Base-by-base conservation (phyloP, 2,888 invertebrate genomes). In the Lepidonotus clava region DNA sequence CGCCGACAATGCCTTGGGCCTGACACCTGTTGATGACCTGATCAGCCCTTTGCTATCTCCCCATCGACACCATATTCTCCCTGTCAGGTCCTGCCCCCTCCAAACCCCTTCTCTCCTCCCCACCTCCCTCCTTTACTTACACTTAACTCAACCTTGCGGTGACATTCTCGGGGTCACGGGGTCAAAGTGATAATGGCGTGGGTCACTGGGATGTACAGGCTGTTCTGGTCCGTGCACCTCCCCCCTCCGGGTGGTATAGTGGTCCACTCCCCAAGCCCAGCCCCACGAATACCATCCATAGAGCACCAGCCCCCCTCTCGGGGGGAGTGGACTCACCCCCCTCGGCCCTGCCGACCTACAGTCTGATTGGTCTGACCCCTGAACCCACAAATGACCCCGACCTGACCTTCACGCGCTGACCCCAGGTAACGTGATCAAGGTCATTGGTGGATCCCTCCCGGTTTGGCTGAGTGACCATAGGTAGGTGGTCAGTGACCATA, bases 401-500 rank as follows among this genome's bases (percentile, higher is more conserved):
- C 5, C 11, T 46, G 80, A 80, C 80, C 80, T 51, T 46, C 8
- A 46, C n/a, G 21, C 41, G n/a, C 41, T 32, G 80, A 80, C 80
- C 80, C 41, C 80, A 80, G 46, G 80, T 80, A 80, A 80, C 32
- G 80, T 34, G 80, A 80, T 80, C 80, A 51, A 80, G 80, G 80
- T 46, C 80, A 28, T 8, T 34, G 32, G 41, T 80, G 80, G 80
- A 80, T 80, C 80, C 51, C 32, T 24, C 32, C 24, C 80, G 28
- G 41, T 46, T 8, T 80, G 14, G 51, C 14, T 51, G 46, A 80
- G 80, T 80, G 46, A 80, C 80, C 80, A 80, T 32, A 51, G 80
- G 80, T 41, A 46, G 80, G 46, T 80, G 80, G 80, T 80, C 80
- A 80, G 80, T 80, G n/a, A 18, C n/a, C n/a, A 14, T 51, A 51